These are phyloP conservation scores for Diogma glabrata DNA, from an alignment of 2,888 invertebrate species.

Conservation along the genomic window DNA sequence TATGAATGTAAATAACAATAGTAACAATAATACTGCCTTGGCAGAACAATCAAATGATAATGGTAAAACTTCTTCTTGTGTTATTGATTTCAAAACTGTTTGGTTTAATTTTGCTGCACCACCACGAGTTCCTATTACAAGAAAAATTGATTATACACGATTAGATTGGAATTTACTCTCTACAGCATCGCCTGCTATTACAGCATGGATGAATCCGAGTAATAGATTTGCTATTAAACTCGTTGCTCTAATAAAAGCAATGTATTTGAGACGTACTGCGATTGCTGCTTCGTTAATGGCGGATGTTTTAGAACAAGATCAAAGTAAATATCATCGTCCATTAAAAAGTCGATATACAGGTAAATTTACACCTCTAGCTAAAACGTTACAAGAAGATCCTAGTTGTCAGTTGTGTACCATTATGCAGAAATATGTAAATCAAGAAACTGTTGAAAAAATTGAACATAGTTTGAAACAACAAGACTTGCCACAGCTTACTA, in stretches of 20 bases:
- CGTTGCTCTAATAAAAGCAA: constrained; percentile 65
- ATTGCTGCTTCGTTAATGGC: constrained; percentile 93
- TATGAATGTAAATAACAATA: neutral
- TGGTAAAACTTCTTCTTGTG: constrained; percentile 73
- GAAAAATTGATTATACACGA: constrained; percentile 88
- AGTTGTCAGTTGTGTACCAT: constrained; percentile 88
- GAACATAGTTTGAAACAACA: constrained; percentile 74
- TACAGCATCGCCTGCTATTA: constrained; percentile 92
- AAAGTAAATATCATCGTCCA: constrained; percentile 36
- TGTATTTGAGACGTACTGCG: constrained; percentile 70
- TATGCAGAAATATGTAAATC: constrained; percentile 70
- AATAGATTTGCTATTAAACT: constrained; percentile 79
- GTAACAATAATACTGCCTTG: neutral
- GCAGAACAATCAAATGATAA: constrained; percentile 42
- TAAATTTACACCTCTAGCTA: constrained; percentile 74
- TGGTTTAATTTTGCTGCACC: constrained; percentile 99
- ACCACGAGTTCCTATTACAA: constrained; percentile 83
- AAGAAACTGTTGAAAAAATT: constrained; percentile 62
- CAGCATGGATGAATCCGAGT: constrained; percentile 95
- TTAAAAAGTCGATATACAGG: constrained; percentile 64
- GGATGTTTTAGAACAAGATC: constrained; percentile 78
- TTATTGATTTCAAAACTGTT: constrained; percentile 77
- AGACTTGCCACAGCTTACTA: constrained; percentile 77
- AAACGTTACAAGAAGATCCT: constrained; percentile 88
- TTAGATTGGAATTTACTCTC: constrained; percentile 94